A percentile compares a stretch with the other conserved stretches of the same genome.
These are phyloP conservation scores for Cossypha polioptera DNA, from an alignment of 2,797 vertebrate species.

Conservation along the genomic window DNA sequence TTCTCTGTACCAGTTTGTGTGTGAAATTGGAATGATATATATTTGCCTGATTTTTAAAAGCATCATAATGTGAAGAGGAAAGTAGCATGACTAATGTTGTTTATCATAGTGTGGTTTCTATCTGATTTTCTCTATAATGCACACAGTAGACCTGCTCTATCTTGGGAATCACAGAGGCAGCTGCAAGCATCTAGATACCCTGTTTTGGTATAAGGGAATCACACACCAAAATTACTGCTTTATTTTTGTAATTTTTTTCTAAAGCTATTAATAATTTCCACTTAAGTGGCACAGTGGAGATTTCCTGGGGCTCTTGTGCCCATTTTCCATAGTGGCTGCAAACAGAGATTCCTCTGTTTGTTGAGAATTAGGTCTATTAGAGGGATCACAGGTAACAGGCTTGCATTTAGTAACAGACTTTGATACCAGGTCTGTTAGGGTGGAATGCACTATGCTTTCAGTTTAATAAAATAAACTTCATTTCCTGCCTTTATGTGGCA, in stretches of 20 bases:
- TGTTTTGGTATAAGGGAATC: not conserved
- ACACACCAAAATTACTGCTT: not conserved
- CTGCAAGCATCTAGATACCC: not conserved
- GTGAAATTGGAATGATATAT: not conserved
- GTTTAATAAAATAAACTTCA: not conserved
- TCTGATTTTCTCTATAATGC: not conserved
- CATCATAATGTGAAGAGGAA: not conserved
- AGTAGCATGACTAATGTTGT: not conserved
- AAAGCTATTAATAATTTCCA: not conserved
- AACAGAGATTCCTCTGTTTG: not conserved
- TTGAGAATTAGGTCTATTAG: not conserved
- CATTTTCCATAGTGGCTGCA: not conserved
- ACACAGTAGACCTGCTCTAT: not conserved
- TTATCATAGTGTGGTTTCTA: not conserved
- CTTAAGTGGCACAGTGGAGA: not conserved
- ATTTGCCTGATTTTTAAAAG: conserved; percentile 2
- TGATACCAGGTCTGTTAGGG: not conserved
- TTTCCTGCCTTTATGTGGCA: not conserved
- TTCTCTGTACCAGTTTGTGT: not conserved
- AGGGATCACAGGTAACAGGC: not conserved
- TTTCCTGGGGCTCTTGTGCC: not conserved
- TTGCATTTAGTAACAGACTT: not conserved
- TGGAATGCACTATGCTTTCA: not conserved
- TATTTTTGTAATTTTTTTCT: not conserved
- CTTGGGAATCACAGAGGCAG: not conserved